A percentile compares a stretch with the other conserved stretches of the same genome.
Conservation (phyloP, 2,888 invertebrate genomes). For the Chrysolina americana region DNA sequence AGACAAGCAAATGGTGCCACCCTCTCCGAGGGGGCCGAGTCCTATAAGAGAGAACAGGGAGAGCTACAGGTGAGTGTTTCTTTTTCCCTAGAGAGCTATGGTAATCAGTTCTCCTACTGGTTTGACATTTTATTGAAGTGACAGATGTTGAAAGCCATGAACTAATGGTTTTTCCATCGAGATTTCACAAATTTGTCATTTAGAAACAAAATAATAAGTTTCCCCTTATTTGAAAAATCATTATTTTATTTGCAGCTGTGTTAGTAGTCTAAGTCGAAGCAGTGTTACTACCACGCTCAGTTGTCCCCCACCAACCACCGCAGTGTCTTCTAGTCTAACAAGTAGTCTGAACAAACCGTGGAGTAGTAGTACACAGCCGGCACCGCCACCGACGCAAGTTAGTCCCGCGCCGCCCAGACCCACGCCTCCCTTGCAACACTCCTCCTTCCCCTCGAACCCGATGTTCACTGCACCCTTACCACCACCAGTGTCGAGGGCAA, state of each 20-base stretch:
- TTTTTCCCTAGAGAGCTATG: too few relatives aligned
- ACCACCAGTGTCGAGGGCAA: slow-evolving; percentile 74
- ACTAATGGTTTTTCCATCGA: too few relatives aligned
- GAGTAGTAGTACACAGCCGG: slow-evolving; percentile 45
- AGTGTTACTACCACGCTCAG: slow-evolving; percentile 70
- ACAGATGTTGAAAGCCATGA: too few relatives aligned
- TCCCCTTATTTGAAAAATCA: slow-evolving; percentile 2
- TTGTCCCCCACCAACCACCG: slow-evolving; percentile 69
- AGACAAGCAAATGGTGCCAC: slow-evolving; percentile 66
- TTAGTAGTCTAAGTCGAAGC: slow-evolving; percentile 85
- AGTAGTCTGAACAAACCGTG: slow-evolving; percentile 53
- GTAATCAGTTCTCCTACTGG: too few relatives aligned
- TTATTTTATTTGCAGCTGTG: slow-evolving; percentile 75
- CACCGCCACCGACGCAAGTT: slow-evolving; percentile 65
- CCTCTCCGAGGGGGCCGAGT: slow-evolving; percentile 81
- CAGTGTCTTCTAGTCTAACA: slow-evolving; percentile 75
- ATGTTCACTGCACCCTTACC: slow-evolving; percentile 74
- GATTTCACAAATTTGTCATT: too few relatives aligned
- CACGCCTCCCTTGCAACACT: slow-evolving; percentile 47
- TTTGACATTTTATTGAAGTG: too few relatives aligned
- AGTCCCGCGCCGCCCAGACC: slow-evolving; percentile 71
- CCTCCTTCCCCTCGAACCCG: slow-evolving; percentile 68
- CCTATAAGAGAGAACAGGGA: slow-evolving; percentile 79
- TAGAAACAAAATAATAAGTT: not conserved
- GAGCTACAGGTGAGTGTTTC: slow-evolving; percentile 81